Conservation (phyloP, 1,140 invertebrate species). For the Saccostrea glomerata region DNA sequence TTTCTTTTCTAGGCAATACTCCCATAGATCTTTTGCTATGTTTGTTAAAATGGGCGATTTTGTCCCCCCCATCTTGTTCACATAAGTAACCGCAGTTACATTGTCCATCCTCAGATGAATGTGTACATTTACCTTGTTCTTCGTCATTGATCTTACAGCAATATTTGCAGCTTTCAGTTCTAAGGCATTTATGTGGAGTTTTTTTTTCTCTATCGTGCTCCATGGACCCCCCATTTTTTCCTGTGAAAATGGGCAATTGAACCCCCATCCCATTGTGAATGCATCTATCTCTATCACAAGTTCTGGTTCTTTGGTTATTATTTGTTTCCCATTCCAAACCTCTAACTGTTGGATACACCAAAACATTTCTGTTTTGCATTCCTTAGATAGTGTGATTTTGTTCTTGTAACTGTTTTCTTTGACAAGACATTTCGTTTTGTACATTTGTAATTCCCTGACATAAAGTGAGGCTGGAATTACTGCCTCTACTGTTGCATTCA, state of each 20-base stretch:
- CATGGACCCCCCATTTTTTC: neutral
- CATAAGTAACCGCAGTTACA: constrained; percentile 10
- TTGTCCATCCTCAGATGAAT: constrained; percentile 31
- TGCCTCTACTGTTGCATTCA: constrained; percentile 20
- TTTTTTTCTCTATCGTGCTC: neutral
- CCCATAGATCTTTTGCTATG: constrained; percentile 14
- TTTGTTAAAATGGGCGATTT: constrained; percentile 17
- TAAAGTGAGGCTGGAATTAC: constrained; percentile 37
- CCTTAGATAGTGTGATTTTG: neutral
- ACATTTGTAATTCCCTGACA: constrained; percentile 38
- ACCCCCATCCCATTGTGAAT: constrained; percentile 5
- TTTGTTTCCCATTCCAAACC: constrained; percentile 45
- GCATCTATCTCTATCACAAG: constrained; percentile 45
- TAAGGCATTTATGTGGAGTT: neutral
- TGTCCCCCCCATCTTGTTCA: constrained; percentile 42
- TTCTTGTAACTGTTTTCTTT: neutral
- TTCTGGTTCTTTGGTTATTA: constrained; percentile 41
- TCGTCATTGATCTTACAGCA: neutral
- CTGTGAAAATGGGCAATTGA: neutral
- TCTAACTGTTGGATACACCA: constrained; percentile 39
- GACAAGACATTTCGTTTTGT: constrained; percentile 23
- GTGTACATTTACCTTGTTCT: constrained; percentile 4
- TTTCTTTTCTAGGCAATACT: constrained; percentile 13
- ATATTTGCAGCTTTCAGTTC: constrained; percentile 13
- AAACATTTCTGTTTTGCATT: constrained; percentile 17